Evolutionary conservation across 2,113 vertebrate species (phyloP).

Genomic region (Benitochromis conjunctus): DNA sequence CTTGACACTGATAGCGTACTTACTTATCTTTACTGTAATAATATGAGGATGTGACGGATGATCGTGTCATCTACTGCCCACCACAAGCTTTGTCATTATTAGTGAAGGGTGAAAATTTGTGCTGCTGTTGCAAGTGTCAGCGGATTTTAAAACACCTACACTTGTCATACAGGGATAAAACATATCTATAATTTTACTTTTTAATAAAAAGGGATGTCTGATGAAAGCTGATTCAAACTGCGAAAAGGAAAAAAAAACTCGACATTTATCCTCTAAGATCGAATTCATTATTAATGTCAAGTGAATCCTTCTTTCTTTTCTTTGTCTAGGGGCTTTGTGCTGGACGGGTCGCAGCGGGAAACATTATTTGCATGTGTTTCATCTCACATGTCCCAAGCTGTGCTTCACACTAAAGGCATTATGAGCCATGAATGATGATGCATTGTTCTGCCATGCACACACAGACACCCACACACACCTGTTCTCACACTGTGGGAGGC

Average conservation of each 20-base stretch:
- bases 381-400: not conserved
- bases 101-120: not conserved
- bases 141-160: slow-evolving; percentile 1
- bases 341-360: not conserved
- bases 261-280: not conserved
- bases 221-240: not conserved
- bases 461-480: not conserved
- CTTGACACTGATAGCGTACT: not conserved
- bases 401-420: not conserved
- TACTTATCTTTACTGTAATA: not conserved
- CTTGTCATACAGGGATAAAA: not conserved
- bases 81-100: not conserved
- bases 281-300: slow-evolving; percentile 1
- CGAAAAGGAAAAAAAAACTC: not conserved
- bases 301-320: not conserved
- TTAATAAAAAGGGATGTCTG: not conserved
- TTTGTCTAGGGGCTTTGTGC: not conserved
- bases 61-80: not conserved
- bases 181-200: not conserved
- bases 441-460: not conserved
- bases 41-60: not conserved
- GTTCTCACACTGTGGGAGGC: not conserved
- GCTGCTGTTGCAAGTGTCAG: not conserved
- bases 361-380: not conserved
- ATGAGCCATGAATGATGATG: not conserved